Base-by-base conservation (phyloP, 2,797 vertebrate species). In the Alauda arvensis region DNA sequence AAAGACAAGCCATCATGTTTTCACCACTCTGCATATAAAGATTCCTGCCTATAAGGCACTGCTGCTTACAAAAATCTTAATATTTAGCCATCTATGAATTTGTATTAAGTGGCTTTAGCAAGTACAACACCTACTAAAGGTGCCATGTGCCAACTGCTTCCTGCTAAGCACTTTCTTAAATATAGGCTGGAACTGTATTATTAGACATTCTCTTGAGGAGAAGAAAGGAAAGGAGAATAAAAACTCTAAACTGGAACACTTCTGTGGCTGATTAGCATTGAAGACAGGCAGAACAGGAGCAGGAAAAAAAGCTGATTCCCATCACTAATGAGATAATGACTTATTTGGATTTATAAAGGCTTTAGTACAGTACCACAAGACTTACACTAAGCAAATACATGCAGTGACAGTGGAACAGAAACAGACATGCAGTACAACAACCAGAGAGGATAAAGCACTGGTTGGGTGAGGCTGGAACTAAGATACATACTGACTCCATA, bases 1-100 rank as follows among this genome's bases (percentile, higher is more conserved):
- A 91, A 77, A 94, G 84, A 96, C 93, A 14, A 93, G 53, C 18
- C 68, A 71, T 74, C 53, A 85, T 0, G 1, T 25, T 85, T 87
- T 85, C 62, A 81, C 40, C 25, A 77, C 16, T 25, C 43, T 48
- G 29, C 45, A 48, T n/a, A 23, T 8, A 72, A 57, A 5, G 45
- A 56, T 65, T 46, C 14, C 34, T 51, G 31, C n/a, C 72, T 60
- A 48, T 19, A 52, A 75, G 20, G 34, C 68, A 65, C 18, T 53
- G 31, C 48, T 75, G 33, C 48, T 87, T 83, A 53, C 53, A 72
- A 81, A 59, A 70, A 61, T 37, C 66, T n/a, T 63, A 21, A 68
- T 65, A 69, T 9, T 79, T n/a, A 76, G 66, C 20, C n/a, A 74
- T 23, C 43, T 87, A 57, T 6, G 12, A 72, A 78, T n/a, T 49